These are phyloP conservation scores for Osmerus mordax DNA, from an alignment of 2,113 vertebrate genomes.

Conservation along the genomic window DNA sequence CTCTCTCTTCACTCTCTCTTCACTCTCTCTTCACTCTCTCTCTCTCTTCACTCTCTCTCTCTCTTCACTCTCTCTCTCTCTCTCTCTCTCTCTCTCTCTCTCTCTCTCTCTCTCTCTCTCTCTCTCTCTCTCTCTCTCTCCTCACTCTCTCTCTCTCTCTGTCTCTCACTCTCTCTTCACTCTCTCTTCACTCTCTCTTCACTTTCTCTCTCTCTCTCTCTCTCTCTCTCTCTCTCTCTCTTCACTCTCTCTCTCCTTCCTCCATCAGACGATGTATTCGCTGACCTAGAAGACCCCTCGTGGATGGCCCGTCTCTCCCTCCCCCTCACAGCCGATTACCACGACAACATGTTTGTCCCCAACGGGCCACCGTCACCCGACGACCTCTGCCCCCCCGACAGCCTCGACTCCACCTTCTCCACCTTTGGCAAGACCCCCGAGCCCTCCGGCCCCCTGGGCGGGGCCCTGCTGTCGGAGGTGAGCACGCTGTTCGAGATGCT, in stretches of 20 bases:
- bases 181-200: neutral
- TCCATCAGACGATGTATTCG: conserved; percentile 68
- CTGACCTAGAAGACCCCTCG: conserved; percentile 73
- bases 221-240: neutral
- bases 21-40: too few relatives aligned
- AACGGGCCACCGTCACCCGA: conserved; percentile 56
- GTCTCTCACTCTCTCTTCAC: too few relatives aligned
- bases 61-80: too few relatives aligned
- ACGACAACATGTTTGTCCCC: conserved; percentile 86
- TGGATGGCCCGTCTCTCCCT: conserved; percentile 90
- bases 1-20: neutral
- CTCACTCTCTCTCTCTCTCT: too few relatives aligned
- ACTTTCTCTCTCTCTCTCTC: neutral
- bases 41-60: too few relatives aligned
- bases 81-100: neutral
- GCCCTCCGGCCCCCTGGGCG: conserved; percentile 73
- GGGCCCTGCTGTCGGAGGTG: conserved; percentile 86
- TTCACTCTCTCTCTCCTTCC: conserved; percentile 4
- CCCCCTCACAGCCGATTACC: conserved; percentile 81
- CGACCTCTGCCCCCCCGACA: conserved; percentile 32
- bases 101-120: neutral
- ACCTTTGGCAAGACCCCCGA: conserved; percentile 85
- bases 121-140: conserved; percentile 10
- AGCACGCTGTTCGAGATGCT: conserved; percentile 91
- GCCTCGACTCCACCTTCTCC: conserved; percentile 77